A percentile compares a stretch with the other conserved stretches of the same genome.
Conservation (phyloP, 2,888 invertebrate genomes). For the Aphidoletes aphidimyza region DNA sequence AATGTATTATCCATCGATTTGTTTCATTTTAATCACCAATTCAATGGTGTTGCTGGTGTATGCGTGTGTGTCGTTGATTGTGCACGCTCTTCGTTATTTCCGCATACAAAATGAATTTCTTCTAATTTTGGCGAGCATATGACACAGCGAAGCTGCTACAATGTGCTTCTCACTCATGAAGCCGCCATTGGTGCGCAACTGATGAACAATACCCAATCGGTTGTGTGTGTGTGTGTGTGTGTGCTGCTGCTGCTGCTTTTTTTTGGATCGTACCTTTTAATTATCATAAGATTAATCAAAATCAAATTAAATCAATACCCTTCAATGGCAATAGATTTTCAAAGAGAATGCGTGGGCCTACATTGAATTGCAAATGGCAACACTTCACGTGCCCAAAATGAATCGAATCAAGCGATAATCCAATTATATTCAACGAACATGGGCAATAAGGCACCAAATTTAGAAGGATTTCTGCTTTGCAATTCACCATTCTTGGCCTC, state of each 20-base stretch:
- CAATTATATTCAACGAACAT: neutral
- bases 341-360: neutral
- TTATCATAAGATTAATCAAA: conserved; percentile 42
- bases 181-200: too few species aligned
- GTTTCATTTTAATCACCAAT: conserved; percentile 30
- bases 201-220: conserved; percentile 3
- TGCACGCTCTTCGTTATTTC: neutral
- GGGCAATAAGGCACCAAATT: too few species aligned
- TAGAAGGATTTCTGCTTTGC: too few species aligned
- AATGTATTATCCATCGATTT: conserved; percentile 17
- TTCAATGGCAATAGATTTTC: neutral
- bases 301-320: conserved; percentile 41
- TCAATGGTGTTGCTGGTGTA: neutral
- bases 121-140: neutral
- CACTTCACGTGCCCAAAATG: neutral
- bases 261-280: neutral
- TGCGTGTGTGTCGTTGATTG: too few species aligned
- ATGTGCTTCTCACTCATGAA: too few species aligned
- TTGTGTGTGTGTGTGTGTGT: too few species aligned
- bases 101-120: neutral
- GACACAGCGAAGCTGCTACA: too few species aligned
- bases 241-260: too few species aligned
- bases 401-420: neutral
- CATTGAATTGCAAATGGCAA: conserved; percentile 6
- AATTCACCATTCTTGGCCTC: too few species aligned